Conservation (phyloP, 1,140 invertebrate species). For the Cherax destructor region DNA sequence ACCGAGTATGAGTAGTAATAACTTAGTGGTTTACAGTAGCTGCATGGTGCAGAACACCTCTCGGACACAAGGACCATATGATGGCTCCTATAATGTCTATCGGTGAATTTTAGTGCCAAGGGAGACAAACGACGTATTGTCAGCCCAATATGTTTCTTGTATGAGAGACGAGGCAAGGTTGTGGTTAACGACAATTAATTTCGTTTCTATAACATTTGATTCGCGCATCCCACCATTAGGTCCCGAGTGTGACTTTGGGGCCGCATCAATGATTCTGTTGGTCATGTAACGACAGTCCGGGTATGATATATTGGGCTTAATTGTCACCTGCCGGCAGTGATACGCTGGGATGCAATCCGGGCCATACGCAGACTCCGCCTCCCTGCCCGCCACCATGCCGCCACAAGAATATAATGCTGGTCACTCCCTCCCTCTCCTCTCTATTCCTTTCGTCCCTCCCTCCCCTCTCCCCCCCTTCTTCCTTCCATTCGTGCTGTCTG, state of each 20-base stretch:
- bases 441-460: no score
- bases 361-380: not conserved
- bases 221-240: constrained; percentile 16
- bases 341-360: constrained; percentile 32
- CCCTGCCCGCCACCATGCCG: not conserved
- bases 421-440: not conserved
- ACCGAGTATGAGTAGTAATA: no score
- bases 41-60: no score
- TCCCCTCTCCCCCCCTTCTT: no score
- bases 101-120: not conserved
- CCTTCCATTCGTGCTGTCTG: no score
- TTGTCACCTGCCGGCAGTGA: constrained; percentile 40
- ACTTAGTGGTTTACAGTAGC: no score
- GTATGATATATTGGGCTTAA: constrained; percentile 38
- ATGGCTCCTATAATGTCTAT: not conserved
- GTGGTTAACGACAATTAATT: constrained; percentile 34
- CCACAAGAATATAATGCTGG: not conserved
- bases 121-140: constrained; percentile 32
- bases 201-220: constrained; percentile 40
- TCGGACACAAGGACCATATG: no score
- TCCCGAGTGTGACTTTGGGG: constrained; percentile 25
- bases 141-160: constrained; percentile 13
- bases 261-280: constrained; percentile 20
- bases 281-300: constrained; percentile 14
- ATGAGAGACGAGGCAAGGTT: constrained; percentile 12